Conservation (phyloP, 2,113 vertebrate species). For the Podiceps cristatus region DNA sequence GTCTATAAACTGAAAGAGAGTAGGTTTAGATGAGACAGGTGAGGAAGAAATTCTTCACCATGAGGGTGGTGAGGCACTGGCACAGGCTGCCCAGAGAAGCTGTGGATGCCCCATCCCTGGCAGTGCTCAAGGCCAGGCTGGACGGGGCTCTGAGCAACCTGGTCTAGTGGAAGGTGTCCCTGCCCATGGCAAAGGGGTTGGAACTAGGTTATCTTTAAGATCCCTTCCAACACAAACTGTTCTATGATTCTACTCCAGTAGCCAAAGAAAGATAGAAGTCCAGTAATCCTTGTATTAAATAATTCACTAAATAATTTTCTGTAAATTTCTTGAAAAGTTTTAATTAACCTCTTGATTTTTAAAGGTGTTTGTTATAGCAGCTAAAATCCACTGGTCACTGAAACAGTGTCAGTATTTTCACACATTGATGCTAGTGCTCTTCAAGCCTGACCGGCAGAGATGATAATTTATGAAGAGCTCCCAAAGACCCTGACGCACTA, state of each 20-base stretch:
- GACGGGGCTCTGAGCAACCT: no score
- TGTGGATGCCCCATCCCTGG: no score
- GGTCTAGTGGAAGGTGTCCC: no score
- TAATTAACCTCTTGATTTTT: constrained; percentile 9
- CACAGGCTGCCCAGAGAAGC: no score
- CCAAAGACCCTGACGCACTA: not conserved
- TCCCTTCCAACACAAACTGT: no score
- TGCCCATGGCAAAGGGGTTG: no score
- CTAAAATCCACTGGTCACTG: not conserved
- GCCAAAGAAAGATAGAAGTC: not conserved
- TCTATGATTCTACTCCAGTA: not conserved
- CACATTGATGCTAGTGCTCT: not conserved
- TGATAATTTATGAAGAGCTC: not conserved
- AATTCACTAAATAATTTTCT: not conserved
- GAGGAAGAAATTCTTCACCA: no score
- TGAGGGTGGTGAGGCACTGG: no score
- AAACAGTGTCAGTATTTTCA: not conserved
- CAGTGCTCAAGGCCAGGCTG: no score
- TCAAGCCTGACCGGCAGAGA: not conserved
- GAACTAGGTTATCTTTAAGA: no score
- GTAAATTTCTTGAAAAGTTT: not conserved
- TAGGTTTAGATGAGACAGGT: no score
- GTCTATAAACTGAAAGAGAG: no score
- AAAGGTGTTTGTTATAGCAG: not conserved
- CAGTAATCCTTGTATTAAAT: not conserved